Conservation (phyloP, 2,888 invertebrate genomes). For the Lasioglossum zephyrum region DNA sequence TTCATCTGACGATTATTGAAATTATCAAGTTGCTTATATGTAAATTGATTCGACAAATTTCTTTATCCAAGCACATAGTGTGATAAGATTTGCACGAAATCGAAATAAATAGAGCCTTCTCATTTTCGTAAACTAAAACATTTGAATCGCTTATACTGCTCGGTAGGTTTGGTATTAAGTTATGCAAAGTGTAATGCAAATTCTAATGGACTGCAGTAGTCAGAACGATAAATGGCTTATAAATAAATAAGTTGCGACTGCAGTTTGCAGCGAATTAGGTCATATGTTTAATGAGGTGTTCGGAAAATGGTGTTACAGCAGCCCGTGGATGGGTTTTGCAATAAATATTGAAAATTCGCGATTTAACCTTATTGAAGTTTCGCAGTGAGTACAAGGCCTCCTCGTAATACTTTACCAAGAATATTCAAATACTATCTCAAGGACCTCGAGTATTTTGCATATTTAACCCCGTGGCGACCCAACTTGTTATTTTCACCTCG, state of each 20-base stretch:
- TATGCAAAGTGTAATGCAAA: neutral
- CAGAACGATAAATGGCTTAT: neutral
- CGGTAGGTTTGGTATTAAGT: neutral
- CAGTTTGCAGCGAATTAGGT: neutral
- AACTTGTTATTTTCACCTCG: constrained; percentile 39
- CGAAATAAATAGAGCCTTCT: too few species aligned
- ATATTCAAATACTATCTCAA: constrained; percentile 62
- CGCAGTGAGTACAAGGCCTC: constrained; percentile 1
- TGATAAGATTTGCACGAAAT: too few species aligned
- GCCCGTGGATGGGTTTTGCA: neutral
- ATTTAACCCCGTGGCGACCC: constrained; percentile 56
- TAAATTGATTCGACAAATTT: too few species aligned
- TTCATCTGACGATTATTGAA: too few species aligned
- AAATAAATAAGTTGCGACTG: neutral
- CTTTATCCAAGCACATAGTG: too few species aligned
- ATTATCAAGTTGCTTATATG: too few species aligned
- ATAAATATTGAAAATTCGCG: constrained; percentile 13
- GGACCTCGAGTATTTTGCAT: constrained; percentile 56
- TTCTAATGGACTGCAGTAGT: neutral
- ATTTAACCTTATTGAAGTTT: constrained; percentile 32
- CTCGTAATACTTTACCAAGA: constrained; percentile 47
- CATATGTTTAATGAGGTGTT: neutral
- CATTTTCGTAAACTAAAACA: too few species aligned
- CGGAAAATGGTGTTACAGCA: neutral
- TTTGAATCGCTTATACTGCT: too few species aligned